Conservation (phyloP, 2,113 vertebrate genomes). For the Malurus cyaneus region DNA sequence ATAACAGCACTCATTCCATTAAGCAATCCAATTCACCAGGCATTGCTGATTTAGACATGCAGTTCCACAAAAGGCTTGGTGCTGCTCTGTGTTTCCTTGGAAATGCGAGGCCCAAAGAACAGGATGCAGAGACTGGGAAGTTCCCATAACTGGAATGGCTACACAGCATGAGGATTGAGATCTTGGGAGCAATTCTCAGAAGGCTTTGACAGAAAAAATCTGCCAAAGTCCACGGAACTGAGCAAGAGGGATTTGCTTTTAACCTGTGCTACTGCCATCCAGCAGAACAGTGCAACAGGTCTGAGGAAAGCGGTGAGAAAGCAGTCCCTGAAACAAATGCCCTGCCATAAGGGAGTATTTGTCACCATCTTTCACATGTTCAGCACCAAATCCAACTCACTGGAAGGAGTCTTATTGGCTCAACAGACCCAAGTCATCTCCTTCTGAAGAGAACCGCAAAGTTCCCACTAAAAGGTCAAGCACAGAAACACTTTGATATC, state of each 20-base stretch:
- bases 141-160: not conserved
- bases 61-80: not conserved
- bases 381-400: not conserved
- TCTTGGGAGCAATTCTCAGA: not conserved
- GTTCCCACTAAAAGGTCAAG: not conserved
- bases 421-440: rapidly evolving
- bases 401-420: not conserved
- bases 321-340: not conserved
- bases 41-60: not conserved
- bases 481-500: not conserved
- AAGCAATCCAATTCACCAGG: not conserved
- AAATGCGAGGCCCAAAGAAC: not conserved
- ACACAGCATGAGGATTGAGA: rapidly evolving
- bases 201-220: not conserved
- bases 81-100: not conserved
- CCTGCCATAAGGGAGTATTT: not conserved
- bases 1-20: not conserved
- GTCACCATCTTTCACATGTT: not conserved
- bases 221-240: not conserved
- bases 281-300: not conserved
- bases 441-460: not conserved
- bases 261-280: not conserved
- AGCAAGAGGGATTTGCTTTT: not conserved
- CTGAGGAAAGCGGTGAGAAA: not conserved
- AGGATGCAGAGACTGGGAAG: not conserved